Evolutionary conservation across 2,888 invertebrate species (phyloP), one percentile per base, ranked within the genome.

Genomic region (Eupelmus urozonus): DNA sequence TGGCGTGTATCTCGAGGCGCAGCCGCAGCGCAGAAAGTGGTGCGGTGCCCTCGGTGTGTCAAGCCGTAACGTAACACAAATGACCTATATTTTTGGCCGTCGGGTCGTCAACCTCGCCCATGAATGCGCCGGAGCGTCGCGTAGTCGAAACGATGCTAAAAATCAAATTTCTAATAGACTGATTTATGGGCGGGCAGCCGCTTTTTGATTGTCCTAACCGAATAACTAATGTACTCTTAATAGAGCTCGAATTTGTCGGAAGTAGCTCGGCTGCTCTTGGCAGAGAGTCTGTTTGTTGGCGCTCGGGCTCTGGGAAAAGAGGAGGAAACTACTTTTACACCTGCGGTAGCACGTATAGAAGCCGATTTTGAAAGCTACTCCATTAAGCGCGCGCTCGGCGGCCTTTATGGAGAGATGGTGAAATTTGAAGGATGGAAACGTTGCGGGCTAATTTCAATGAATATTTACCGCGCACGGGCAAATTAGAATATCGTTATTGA

Each of bases 111-210:
- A 75, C 70, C 60, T 75, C 42, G 45, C 2, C 7, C 23, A 11
- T 13, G 13, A n/a, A 27, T 0, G 0, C 1, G 25, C 11, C 1
- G 23, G 23, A 25, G 9, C 0, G 9, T 13, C 51, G 51, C 1
- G 2, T n/a, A n/a, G 18, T 5, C 16, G 49, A 20, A 51, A 40
- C 16, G 59, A 70, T 62, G 18, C 29, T 55, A 75, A 71, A 78
- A 75, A 71, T 74, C 53, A 71, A 29, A 62, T 70, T 74, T 74
- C 57, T 63, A 69, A 77, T 51, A 9, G 72, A n/a, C 25, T 67
- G 29, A 66, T 72, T 59, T 53, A 66, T 60, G 42, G 51, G 45
- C 13, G 7, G 40, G 27, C 23, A 23, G 23, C 1, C 20, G 23
- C 59, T 74, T 63, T 63, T 27, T 18, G 29, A 69, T 69, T 69